Conservation (phyloP, 2,113 vertebrate species). For the Tor tambroides region DNA sequence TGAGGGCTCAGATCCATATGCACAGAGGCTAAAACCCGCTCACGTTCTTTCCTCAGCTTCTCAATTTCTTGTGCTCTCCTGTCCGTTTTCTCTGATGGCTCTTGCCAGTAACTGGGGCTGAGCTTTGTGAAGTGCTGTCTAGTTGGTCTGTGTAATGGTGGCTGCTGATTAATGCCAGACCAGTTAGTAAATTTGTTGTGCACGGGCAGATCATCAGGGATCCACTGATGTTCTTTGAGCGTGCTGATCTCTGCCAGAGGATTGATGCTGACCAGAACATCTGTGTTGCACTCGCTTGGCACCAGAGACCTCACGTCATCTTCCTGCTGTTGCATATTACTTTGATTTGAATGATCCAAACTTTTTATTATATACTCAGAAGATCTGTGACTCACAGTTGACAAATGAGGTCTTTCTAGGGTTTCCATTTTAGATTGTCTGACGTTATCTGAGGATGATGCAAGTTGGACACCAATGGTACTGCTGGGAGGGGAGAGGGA, state of each 20-base stretch:
- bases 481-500: constrained; percentile 10
- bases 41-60: constrained; percentile 77
- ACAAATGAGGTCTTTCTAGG: constrained; percentile 23
- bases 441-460: constrained; percentile 41
- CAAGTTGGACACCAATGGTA: constrained; percentile 25
- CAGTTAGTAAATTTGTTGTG: constrained; percentile 93
- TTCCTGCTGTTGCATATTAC: constrained; percentile 63
- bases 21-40: constrained; percentile 83
- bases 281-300: constrained; percentile 84
- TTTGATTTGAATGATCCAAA: constrained; percentile 49
- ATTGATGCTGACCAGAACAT: constrained; percentile 75
- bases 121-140: constrained; percentile 39
- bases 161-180: constrained; percentile 78
- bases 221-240: constrained; percentile 46
- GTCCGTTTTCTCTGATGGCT: constrained; percentile 32
- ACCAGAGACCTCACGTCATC: constrained; percentile 72
- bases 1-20: constrained; percentile 79
- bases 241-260: constrained; percentile 50
- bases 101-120: constrained; percentile 52
- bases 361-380: constrained; percentile 39
- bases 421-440: constrained; percentile 15
- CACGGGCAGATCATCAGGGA: constrained; percentile 80
- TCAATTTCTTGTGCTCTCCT: constrained; percentile 77
- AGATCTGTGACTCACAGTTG: constrained; percentile 23
- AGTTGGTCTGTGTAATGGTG: constrained; percentile 42